Evolutionary conservation across 2,888 invertebrate species (phyloP), one percentile per base, ranked within the genome.

Genomic region (Omphaloscelis lunosa): DNA sequence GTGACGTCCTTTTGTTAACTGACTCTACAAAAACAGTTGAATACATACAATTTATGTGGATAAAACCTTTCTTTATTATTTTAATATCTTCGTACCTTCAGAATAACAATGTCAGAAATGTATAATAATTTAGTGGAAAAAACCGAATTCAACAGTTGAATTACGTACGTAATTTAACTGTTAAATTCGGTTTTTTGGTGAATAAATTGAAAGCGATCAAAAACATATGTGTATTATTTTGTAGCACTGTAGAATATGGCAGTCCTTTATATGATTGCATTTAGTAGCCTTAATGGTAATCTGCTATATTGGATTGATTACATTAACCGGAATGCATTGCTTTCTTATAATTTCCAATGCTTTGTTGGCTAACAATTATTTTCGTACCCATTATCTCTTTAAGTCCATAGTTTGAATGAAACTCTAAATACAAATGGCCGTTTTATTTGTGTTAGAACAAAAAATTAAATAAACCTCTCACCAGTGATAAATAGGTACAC

Each of bases 401-500:
- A 34, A 34, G 0, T 67, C 15, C 3, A 5, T 12, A 15, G 29
- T 63, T 63, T 20, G 23, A 62, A 45, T 62, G 7, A 77, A 45
- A 45, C 20, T 34, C 9, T n/a, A 11, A 68, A n/a, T n/a, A n/a
- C 15, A 12, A 51, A 77, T 27, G 27, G 29, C 17, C 34, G 61
- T 34, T 69, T 39, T 65, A 39, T 29, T 58, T 68, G 6, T 12
- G n/a, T 1, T 41, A 8, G 0, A 59, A 69, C 45, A 63, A 58
- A 58, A 51, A 66, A 27, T 27, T 15, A 7, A 15, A 59, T 41
- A n/a, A 63, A 67, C 51, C 53, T 75, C 58, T 59, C 51, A 63
- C 56, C 53, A 75, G 63, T 76, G 75, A 84, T 68, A 73, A 77
- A 77, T 77, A 81, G 71, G 71, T 84, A 59, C 34, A 79, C 29